phyloP scores from a whole-genome alignment of 2,113 vertebrate genomes.

The Hyaena hyaena region DNA sequence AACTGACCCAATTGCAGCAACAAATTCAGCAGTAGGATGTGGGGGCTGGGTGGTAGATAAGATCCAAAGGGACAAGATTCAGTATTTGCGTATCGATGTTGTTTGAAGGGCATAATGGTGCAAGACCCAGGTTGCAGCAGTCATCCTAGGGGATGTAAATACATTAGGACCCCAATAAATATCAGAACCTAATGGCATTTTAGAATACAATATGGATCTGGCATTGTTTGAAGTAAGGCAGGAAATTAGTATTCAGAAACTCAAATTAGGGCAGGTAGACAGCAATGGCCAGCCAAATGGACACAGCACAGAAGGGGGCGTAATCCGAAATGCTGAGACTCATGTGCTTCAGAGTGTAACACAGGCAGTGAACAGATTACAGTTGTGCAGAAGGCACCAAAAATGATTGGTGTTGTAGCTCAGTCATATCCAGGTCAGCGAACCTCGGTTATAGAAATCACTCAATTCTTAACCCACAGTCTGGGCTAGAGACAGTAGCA shows the following conservation, averaged over 20 bases:
- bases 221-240: not conserved
- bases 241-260: not conserved
- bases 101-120: not conserved
- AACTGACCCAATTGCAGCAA: not conserved
- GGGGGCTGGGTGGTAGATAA: not conserved
- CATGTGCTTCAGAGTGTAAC: not conserved
- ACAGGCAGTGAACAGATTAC: not conserved
- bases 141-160: not conserved
- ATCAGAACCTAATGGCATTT: not conserved
- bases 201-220: not conserved
- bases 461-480: not conserved
- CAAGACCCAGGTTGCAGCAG: not conserved
- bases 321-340: not conserved
- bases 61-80: not conserved
- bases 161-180: not conserved
- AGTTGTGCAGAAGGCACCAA: not conserved
- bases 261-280: not conserved
- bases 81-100: not conserved
- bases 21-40: not conserved
- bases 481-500: not conserved
- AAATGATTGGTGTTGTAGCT: not conserved
- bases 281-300: not conserved
- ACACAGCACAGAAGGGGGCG: fast-evolving
- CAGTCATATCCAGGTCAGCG: not conserved
- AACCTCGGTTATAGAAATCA: not conserved